These are phyloP conservation scores for Hydriomena furcata DNA, from an alignment of 2,888 invertebrate species.

Conservation along the genomic window DNA sequence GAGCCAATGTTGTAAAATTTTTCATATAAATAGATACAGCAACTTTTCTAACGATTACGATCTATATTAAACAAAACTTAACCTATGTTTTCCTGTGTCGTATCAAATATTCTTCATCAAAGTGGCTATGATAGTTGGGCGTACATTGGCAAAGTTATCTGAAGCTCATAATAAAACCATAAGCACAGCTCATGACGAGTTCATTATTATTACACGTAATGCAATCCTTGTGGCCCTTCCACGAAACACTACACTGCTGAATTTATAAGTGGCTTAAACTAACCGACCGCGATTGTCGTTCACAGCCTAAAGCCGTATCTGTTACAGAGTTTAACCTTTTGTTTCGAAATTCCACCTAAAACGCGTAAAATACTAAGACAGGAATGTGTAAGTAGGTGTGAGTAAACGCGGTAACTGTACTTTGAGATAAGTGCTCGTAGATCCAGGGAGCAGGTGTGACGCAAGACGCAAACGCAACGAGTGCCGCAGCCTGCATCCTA, in stretches of 20 bases:
- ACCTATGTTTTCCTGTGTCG: not conserved
- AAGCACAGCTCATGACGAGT: conserved; percentile 13
- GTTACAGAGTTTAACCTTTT: conserved; percentile 40
- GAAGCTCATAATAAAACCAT: conserved; percentile 35
- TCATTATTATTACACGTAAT: conserved; percentile 46
- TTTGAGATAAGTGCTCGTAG: conserved; percentile 55
- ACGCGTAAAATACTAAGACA: conserved; percentile 37
- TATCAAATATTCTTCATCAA: not conserved
- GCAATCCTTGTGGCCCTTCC: conserved; percentile 48
- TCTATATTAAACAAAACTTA: not conserved
- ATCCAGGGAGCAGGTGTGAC: conserved; percentile 63
- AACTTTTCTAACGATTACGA: conserved; percentile 3
- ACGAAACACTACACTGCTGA: conserved; percentile 54
- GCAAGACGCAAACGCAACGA: conserved; percentile 68
- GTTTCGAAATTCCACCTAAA: conserved; percentile 23
- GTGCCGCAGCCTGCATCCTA: conserved; percentile 57
- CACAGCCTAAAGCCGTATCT: conserved; percentile 36
- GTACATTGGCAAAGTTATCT: conserved; percentile 26
- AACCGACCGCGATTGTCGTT: conserved; percentile 44
- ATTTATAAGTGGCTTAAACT: conserved; percentile 53
- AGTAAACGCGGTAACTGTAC: conserved; percentile 49
- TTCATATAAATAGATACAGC: not conserved
- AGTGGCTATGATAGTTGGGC: not conserved
- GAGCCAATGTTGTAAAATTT: conserved; percentile 3
- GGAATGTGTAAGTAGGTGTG: conserved; percentile 51